These are phyloP conservation scores for Musca vetustissima DNA, from an alignment of 1,140 invertebrate species.

Conservation along the genomic window DNA sequence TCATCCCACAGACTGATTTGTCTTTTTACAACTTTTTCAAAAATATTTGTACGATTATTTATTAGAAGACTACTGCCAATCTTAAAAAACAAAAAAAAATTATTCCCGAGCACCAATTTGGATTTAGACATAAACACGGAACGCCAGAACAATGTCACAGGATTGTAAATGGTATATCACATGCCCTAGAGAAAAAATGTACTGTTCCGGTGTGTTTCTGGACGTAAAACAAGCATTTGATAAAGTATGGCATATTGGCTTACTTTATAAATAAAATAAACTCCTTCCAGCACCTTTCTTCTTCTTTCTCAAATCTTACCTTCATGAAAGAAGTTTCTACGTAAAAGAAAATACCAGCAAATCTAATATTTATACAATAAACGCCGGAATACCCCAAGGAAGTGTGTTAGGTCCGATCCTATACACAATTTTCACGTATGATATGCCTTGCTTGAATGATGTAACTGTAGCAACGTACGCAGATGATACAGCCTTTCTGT, in stretches of 20 bases:
- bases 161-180: not conserved
- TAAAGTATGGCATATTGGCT: not conserved
- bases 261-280: not conserved
- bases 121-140: constrained; percentile 12
- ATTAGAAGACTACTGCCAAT: constrained; percentile 1
- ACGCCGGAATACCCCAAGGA: too few relatives aligned
- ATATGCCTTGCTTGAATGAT: too few relatives aligned
- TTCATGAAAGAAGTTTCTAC: not conserved
- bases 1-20: constrained; percentile 18
- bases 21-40: constrained; percentile 13
- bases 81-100: constrained; percentile 6
- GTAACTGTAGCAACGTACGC: too few relatives aligned
- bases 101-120: constrained; percentile 22
- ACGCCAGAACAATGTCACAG: constrained; percentile 20
- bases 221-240: constrained; percentile 2
- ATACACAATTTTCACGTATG: too few relatives aligned
- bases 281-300: not conserved
- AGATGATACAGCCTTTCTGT: too few relatives aligned
- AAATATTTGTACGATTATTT: constrained; percentile 22
- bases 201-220: constrained; percentile 8
- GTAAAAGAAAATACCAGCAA: not conserved
- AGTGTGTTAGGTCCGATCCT: too few relatives aligned
- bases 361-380: too few relatives aligned
- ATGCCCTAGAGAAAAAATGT: constrained; percentile 12
- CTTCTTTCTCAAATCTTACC: not conserved